A percentile compares a stretch with the other conserved stretches of the same genome.
These are phyloP conservation scores for Mechanitis messenoides DNA, from an alignment of 2,888 invertebrate genomes.

Conservation along the genomic window DNA sequence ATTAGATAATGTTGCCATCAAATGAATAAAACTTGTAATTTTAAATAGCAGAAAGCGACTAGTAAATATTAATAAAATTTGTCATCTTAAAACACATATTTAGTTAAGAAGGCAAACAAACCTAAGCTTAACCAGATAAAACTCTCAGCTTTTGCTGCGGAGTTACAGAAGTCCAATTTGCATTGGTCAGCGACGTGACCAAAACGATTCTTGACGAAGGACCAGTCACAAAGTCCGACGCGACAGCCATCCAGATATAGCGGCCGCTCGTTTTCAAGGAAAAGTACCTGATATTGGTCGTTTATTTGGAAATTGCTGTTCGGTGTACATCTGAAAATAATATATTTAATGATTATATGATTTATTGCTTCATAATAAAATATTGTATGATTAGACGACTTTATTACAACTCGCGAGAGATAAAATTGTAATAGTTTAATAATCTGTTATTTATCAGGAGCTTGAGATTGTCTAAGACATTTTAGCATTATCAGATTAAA, in stretches of 20 bases:
- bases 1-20: too few species aligned
- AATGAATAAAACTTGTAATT: too few species aligned
- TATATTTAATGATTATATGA: slow-evolving; percentile 2
- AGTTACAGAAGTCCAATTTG: slow-evolving; percentile 74
- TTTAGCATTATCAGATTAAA: too few species aligned
- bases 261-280: slow-evolving; percentile 84
- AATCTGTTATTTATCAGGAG: too few species aligned
- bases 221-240: slow-evolving; percentile 87
- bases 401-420: neutral
- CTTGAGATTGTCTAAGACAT: too few species aligned
- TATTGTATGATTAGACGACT: neutral
- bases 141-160: slow-evolving; percentile 36
- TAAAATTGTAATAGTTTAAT: too few species aligned
- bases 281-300: slow-evolving; percentile 72
- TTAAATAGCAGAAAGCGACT: too few species aligned
- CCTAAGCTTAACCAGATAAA: slow-evolving; percentile 25
- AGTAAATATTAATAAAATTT: neutral
- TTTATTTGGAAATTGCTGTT: slow-evolving; percentile 63
- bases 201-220: slow-evolving; percentile 78
- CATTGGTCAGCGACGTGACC: slow-evolving; percentile 74
- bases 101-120: slow-evolving; percentile 19
- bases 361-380: neutral
- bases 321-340: slow-evolving; percentile 70
- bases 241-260: slow-evolving; percentile 82
- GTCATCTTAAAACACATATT: slow-evolving; percentile 12